Base-by-base conservation (phyloP, 2,888 invertebrate genomes). In the Caradrina clavipalpis region DNA sequence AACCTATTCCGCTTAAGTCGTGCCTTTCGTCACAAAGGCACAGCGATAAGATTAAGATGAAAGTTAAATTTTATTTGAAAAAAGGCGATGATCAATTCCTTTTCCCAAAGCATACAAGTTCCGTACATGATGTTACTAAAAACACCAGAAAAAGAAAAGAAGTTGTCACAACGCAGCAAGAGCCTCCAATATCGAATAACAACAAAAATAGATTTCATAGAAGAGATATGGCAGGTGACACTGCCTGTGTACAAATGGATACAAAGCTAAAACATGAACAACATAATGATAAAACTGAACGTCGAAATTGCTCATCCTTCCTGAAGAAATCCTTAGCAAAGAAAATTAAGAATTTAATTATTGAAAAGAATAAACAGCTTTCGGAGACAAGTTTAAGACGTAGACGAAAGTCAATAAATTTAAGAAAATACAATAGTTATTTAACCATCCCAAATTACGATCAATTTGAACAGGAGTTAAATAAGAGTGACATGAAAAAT, bases 11-110 rank as follows among this genome's bases (percentile, higher is more conserved):
- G 55, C 35, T 77, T 22, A 77, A 81, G 26, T 77, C 81, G 11
- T 81, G 81, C n/a, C 19, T 77, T 21, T 76, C 77, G 39, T 77
- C 72, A 13, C 78, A 78, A 54, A 66, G 50, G n/a, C 55, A 77
- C 7, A 55, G 10, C 53, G 81, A 78, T 17, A 81, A 77, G 42
- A 35, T 39, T 4, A 78, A 81, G 21, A 58, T 77, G 81, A 78
- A 71, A 54, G 78, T 78, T 11, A 71, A 67, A 57, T 77, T 77
- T 64, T 42, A 58, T 49, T 7, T 71, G 8, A 60, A 70, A 13
- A 81, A 56, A 22, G 35, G 47, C 1, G 51, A 77, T 8, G 21
- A 61, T 3, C 31, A 42, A 39, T 54, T 50, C 13, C n/a, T 13
- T 21, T 11, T 15, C 17, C 31, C 39, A 42, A 45, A 39, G 19